These are phyloP conservation scores for Oryzias celebensis DNA, from an alignment of 2,113 vertebrate genomes.

Conservation along the genomic window DNA sequence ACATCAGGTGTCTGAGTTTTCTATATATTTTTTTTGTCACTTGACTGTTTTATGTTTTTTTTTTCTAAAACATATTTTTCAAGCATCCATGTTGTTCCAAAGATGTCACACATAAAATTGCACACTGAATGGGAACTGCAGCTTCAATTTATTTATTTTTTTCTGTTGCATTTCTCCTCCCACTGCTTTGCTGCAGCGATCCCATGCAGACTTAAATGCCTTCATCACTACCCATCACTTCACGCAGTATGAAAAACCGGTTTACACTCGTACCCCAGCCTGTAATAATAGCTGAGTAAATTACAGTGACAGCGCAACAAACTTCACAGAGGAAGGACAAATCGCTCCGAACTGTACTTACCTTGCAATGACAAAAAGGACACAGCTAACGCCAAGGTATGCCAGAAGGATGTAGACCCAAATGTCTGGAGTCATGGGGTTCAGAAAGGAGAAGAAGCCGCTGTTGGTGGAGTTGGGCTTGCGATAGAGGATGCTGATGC, in stretches of 20 bases:
- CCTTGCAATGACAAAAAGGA: constrained; percentile 98
- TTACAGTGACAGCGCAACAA: constrained; percentile 32
- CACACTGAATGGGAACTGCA: constrained; percentile 17
- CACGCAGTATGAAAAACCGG: constrained; percentile 33
- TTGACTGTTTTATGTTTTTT: constrained; percentile 8
- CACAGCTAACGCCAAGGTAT: constrained; percentile 97
- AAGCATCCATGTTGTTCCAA: constrained; percentile 21
- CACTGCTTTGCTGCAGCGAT: constrained; percentile 32
- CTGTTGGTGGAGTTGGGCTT: constrained; percentile 94
- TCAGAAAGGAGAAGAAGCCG: constrained; percentile 99
- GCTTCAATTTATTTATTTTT: background rate
- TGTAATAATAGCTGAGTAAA: constrained; percentile 40
- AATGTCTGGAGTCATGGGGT: constrained; percentile 96
- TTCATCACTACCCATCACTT: constrained; percentile 52
- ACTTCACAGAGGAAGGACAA: constrained; percentile 15
- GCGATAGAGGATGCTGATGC: constrained; percentile 97
- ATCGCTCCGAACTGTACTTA: constrained; percentile 65
- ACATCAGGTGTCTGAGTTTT: constrained; percentile 36
- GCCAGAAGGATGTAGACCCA: constrained; percentile 99
- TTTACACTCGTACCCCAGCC: constrained; percentile 12
- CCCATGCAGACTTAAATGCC: constrained; percentile 55
- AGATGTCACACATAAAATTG: constrained; percentile 39
- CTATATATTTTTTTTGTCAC: constrained; percentile 4
- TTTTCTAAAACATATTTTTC: background rate
- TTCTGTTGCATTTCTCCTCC: constrained; percentile 26